Percentiles rank a stretch among this genome's conserved stretches.
phyloP scores from a whole-genome alignment of 1,140 invertebrate genomes.

The Dreissena rostriformis region DNA sequence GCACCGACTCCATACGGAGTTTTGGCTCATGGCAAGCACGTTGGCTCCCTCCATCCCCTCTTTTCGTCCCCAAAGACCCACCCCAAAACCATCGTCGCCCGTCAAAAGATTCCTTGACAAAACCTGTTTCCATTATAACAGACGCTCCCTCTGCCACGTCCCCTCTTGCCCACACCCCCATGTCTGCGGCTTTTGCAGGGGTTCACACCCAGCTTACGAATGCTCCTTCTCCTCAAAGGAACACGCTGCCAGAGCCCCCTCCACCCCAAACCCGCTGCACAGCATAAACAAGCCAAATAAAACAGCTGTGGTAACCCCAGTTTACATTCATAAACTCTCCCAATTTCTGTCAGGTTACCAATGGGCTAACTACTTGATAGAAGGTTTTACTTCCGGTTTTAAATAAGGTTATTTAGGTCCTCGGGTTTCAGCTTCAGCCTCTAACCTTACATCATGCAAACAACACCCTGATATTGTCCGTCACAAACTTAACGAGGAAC shows the following conservation, averaged over 20 bases:
- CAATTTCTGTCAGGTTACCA: neutral
- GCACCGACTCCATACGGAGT: constrained; percentile 23
- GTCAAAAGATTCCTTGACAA: constrained; percentile 8
- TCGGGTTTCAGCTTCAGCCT: neutral
- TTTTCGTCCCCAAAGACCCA: constrained; percentile 7
- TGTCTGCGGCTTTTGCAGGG: constrained; percentile 30
- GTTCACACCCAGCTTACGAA: neutral
- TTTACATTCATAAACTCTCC: neutral
- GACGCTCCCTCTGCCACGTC: neutral
- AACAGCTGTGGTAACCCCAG: neutral
- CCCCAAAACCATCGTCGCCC: neutral
- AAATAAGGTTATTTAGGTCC: neutral
- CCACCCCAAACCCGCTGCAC: neutral
- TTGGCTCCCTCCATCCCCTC: neutral
- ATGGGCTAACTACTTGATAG: constrained; percentile 7
- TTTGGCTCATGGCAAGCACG: constrained; percentile 12
- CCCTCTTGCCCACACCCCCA: constrained; percentile 19
- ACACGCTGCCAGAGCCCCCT: neutral
- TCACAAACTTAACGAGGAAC: constrained; percentile 2
- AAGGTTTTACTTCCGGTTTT: constrained; percentile 24
- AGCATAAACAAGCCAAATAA: too few relatives aligned
- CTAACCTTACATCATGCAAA: constrained; percentile 21
- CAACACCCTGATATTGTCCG: neutral
- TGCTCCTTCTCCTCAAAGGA: neutral
- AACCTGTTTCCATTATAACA: constrained; percentile 32